Evolutionary conservation across 2,113 vertebrate genomes (phyloP).

Genomic region (Sterna hirundo): DNA sequence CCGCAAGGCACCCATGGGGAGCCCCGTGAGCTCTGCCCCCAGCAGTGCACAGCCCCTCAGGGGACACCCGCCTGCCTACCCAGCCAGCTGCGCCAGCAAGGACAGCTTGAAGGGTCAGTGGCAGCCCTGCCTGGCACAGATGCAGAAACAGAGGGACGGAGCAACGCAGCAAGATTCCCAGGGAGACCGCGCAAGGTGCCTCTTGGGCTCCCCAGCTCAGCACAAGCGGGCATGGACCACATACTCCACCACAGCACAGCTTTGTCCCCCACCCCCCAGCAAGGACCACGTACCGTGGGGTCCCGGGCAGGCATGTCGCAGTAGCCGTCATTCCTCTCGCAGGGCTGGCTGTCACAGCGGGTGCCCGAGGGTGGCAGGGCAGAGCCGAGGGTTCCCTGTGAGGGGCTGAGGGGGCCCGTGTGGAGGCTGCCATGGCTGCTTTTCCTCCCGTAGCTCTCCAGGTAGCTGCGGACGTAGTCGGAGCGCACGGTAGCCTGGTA

Average conservation of each 20-base stretch:
- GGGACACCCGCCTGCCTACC: rapidly evolving
- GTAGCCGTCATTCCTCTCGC: conserved; percentile 65
- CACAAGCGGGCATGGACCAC: rapidly evolving
- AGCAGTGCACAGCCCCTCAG: neutral
- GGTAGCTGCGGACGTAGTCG: conserved; percentile 62
- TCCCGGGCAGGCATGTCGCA: conserved; percentile 12
- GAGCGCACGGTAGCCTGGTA: conserved; percentile 64
- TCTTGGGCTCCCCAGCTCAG: rapidly evolving
- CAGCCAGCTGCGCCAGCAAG: neutral
- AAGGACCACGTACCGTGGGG: conserved; percentile 44
- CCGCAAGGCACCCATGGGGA: rapidly evolving
- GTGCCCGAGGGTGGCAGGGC: conserved; percentile 63
- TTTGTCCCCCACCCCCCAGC: neutral
- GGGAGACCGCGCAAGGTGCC: rapidly evolving
- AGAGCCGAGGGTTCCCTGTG: conserved; percentile 34
- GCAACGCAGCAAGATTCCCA: neutral
- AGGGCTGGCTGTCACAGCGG: conserved; percentile 66
- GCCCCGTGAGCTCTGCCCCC: neutral
- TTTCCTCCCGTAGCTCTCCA: conserved; percentile 65
- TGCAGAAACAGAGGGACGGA: neutral
- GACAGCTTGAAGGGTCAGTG: neutral
- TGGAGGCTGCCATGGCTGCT: conserved; percentile 1
- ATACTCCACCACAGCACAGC: neutral
- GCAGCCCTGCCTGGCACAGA: neutral
- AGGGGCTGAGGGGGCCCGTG: neutral